Conservation (phyloP, 2,797 vertebrate genomes). For the Sebastes umbrosus region DNA sequence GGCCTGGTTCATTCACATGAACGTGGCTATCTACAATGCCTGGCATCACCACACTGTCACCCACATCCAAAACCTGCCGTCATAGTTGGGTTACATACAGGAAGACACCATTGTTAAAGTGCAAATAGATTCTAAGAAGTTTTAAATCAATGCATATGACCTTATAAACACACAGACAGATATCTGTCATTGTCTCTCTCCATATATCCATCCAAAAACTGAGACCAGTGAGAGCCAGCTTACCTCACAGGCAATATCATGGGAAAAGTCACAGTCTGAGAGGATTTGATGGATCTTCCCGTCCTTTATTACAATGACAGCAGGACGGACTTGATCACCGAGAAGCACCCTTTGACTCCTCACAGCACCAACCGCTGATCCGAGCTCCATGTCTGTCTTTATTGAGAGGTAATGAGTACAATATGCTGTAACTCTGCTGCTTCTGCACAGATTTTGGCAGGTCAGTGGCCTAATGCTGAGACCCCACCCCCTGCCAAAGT, state of each 20-base stretch:
- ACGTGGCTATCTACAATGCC: constrained; percentile 87
- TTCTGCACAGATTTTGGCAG: neutral
- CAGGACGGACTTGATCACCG: constrained; percentile 73
- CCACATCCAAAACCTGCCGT: constrained; percentile 83
- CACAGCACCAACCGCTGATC: constrained; percentile 73
- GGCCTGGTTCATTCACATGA: constrained; percentile 87
- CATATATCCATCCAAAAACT: neutral
- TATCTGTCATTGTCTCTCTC: neutral
- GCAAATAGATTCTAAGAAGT: too few species aligned
- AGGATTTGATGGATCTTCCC: constrained; percentile 81
- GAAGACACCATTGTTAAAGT: neutral
- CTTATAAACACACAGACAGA: neutral
- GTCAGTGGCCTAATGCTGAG: constrained; percentile 1
- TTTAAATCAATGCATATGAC: neutral
- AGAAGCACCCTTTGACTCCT: constrained; percentile 81
- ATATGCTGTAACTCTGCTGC: neutral
- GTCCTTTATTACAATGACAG: constrained; percentile 78
- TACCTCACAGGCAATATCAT: constrained; percentile 64
- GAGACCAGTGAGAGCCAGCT: neutral
- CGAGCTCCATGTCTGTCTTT: constrained; percentile 72
- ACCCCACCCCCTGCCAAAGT: constrained; percentile 9
- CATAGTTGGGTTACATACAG: neutral
- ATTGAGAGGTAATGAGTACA: neutral
- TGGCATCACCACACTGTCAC: constrained; percentile 85
- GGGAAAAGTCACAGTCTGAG: constrained; percentile 35